A percentile compares a stretch with the other conserved stretches of the same genome.
These are phyloP conservation scores for Tetramorium bicarinatum DNA, from an alignment of 2,888 invertebrate genomes.

Conservation along the genomic window DNA sequence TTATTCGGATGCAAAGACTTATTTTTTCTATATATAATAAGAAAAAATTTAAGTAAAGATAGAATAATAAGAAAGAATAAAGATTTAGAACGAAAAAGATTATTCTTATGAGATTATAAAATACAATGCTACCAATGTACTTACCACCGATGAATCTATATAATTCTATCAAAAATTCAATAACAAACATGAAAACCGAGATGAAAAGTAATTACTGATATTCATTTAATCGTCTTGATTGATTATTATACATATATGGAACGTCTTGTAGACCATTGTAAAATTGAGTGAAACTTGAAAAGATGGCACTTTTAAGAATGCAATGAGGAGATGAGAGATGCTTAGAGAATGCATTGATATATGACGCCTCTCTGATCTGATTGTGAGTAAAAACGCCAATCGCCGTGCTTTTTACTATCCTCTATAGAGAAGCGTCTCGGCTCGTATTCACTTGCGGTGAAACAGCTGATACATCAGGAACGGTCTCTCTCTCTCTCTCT, in stretches of 20 bases:
- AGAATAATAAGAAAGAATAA: background rate
- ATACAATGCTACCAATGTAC: background rate
- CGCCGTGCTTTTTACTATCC: slow-evolving; percentile 20
- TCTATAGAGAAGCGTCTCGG: background rate
- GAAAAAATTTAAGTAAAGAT: background rate
- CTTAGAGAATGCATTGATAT: slow-evolving; percentile 20
- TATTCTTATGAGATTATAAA: background rate
- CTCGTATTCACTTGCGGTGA: background rate
- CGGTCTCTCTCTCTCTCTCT: background rate
- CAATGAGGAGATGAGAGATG: background rate
- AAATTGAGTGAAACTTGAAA: slow-evolving; percentile 27
- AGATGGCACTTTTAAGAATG: background rate
- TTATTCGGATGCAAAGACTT: background rate
- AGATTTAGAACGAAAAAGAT: background rate
- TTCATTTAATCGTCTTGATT: background rate
- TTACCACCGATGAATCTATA: background rate
- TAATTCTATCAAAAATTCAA: background rate
- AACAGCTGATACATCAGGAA: slow-evolving; percentile 35
- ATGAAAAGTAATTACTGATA: background rate
- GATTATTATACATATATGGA: background rate
- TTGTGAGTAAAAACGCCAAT: slow-evolving; percentile 23
- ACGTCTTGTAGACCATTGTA: background rate
- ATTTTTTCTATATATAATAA: background rate
- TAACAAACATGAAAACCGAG: background rate
- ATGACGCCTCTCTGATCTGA: background rate